Conservation (phyloP, 2,113 vertebrate genomes). For the Perca flavescens region DNA sequence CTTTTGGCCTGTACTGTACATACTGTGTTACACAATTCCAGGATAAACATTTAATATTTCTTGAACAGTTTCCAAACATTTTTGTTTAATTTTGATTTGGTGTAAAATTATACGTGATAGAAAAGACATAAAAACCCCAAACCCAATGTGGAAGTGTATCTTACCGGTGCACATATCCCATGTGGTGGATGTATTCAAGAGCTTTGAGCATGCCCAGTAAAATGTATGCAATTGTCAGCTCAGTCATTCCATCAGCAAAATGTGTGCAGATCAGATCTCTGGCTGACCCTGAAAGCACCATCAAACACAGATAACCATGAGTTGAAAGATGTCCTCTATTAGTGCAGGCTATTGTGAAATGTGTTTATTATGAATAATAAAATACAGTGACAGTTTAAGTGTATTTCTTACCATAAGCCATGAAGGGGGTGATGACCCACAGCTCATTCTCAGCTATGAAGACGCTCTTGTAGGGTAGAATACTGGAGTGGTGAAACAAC, state of each 20-base stretch:
- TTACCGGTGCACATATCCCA: conserved; percentile 98
- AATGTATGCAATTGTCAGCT: conserved; percentile 95
- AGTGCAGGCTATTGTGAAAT: neutral
- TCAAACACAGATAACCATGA: neutral
- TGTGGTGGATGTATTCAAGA: conserved; percentile 97
- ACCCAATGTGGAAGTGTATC: neutral
- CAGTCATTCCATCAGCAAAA: conserved; percentile 95
- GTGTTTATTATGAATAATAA: neutral
- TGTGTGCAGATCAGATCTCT: conserved; percentile 95
- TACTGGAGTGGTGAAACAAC: conserved; percentile 95
- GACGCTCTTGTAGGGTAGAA: conserved; percentile 95
- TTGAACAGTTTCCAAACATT: neutral
- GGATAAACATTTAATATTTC: neutral
- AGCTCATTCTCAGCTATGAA: conserved; percentile 97
- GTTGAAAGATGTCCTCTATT: neutral
- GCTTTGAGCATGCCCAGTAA: conserved; percentile 93
- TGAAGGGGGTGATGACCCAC: conserved; percentile 97
- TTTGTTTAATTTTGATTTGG: neutral
- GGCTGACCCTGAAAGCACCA: conserved; percentile 89
- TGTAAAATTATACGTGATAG: neutral
- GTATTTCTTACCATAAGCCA: conserved; percentile 94
- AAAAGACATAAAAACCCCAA: neutral
- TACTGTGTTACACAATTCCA: neutral
- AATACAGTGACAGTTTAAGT: neutral
- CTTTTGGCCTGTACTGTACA: too few relatives aligned